These are phyloP conservation scores for Cyprinodon tularosa DNA, from an alignment of 2,113 vertebrate genomes.

Conservation along the genomic window DNA sequence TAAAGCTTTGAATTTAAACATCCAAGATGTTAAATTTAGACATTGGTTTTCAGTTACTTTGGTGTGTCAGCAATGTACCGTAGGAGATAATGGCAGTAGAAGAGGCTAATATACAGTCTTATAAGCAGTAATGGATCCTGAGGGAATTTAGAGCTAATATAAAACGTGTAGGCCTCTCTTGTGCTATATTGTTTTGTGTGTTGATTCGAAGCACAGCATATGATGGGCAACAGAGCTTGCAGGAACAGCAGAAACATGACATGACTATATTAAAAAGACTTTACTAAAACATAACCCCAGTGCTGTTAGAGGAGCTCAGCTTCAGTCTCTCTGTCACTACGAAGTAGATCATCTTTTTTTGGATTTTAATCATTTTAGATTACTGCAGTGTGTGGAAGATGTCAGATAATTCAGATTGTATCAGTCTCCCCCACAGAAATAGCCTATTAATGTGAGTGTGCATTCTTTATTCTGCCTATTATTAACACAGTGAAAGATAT, in stretches of 20 bases:
- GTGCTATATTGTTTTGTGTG: slow-evolving; percentile 63
- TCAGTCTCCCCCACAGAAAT: slow-evolving; percentile 18
- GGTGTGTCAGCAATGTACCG: slow-evolving; percentile 40
- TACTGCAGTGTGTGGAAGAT: slow-evolving; percentile 41
- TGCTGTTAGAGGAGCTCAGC: slow-evolving; percentile 19
- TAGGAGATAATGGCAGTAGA: slow-evolving; percentile 58
- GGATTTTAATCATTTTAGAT: slow-evolving; percentile 57
- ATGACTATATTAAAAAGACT: slow-evolving; percentile 64
- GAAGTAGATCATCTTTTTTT: slow-evolving; percentile 43
- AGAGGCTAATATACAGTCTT: slow-evolving; percentile 66
- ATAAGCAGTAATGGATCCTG: slow-evolving; percentile 68
- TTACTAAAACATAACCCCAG: slow-evolving; percentile 51
- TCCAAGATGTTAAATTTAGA: slow-evolving; percentile 1
- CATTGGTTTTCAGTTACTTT: not conserved
- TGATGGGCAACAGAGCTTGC: slow-evolving; percentile 51
- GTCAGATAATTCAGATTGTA: slow-evolving; percentile 42
- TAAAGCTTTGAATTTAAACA: not conserved
- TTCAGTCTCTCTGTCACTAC: slow-evolving; percentile 25
- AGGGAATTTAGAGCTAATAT: slow-evolving; percentile 60
- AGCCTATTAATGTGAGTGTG: slow-evolving; percentile 40
- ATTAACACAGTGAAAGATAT: slow-evolving; percentile 29
- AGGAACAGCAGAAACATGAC: slow-evolving; percentile 59
- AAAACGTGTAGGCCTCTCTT: slow-evolving; percentile 53
- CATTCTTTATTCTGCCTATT: slow-evolving; percentile 28
- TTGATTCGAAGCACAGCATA: slow-evolving; percentile 52